These are phyloP conservation scores for Papilio gigon DNA, from an alignment of 2,888 invertebrate genomes.

Conservation along the genomic window DNA sequence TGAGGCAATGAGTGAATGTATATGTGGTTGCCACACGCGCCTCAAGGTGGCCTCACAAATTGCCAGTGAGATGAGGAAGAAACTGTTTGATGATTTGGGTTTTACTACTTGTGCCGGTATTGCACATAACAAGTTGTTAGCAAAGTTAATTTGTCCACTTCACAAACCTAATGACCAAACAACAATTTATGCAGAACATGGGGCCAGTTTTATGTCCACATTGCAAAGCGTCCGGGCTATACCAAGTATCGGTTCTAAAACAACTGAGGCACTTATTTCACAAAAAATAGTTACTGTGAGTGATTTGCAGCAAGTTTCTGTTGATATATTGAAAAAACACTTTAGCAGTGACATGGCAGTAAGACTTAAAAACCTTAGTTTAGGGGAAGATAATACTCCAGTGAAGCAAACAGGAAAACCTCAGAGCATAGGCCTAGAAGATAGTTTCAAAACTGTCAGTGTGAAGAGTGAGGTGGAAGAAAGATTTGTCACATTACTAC, in stretches of 20 bases:
- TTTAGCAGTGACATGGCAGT: conserved; percentile 87
- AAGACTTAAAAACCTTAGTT: conserved; percentile 86
- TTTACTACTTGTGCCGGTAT: conserved; percentile 92
- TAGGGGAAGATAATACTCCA: conserved; percentile 87
- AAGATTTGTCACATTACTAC: conserved; percentile 86
- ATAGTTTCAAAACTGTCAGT: conserved; percentile 88
- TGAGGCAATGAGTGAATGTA: conserved; percentile 82
- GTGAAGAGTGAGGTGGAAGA: conserved; percentile 88
- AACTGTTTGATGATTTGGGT: conserved; percentile 85
- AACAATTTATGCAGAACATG: conserved; percentile 87
- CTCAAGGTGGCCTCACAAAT: conserved; percentile 87
- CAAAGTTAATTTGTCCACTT: conserved; percentile 88
- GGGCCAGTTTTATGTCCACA: conserved; percentile 84
- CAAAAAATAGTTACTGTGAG: conserved; percentile 85
- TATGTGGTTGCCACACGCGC: conserved; percentile 88
- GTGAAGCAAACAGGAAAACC: conserved; percentile 90
- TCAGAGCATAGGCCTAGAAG: conserved; percentile 90
- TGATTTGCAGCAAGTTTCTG: conserved; percentile 85
- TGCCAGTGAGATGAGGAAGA: conserved; percentile 88
- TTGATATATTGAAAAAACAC: conserved; percentile 83
- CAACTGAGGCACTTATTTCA: conserved; percentile 84
- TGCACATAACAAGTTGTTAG: conserved; percentile 91
- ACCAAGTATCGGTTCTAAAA: conserved; percentile 90
- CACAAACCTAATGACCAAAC: conserved; percentile 94
- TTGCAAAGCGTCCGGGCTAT: conserved; percentile 84